Base-by-base conservation (phyloP, 2,888 invertebrate genomes). In the Bellardia pandia region DNA sequence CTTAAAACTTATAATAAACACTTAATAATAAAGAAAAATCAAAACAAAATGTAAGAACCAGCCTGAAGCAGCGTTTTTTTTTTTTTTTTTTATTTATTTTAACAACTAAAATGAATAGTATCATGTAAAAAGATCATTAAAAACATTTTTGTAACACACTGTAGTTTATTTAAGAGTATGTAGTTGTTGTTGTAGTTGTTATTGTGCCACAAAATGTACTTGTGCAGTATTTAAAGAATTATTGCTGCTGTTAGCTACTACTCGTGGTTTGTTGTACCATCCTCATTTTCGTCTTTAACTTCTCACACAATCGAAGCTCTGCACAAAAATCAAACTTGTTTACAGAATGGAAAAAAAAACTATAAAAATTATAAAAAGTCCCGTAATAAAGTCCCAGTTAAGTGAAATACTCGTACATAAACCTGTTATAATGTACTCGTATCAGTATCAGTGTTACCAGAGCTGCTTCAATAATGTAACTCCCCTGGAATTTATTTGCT, bases 301-400 rank as follows among this genome's bases (percentile, higher is more conserved):
- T 83, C 58, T 64, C 42, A 53, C 53, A 45, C 45, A 53, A 16
- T 69, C 62, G 13, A 48, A 69, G 66, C 53, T 60, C 74, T 66
- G 62, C 76, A 74, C 30, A 68, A 75, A 85, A 75, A 74, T 69
- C 62, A 87, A 87, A 87, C 87, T 69, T 78, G 87, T 82, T 87
- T 85, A 51, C 64, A 75, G 87, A 81, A 79, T 37, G 56, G 23
- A 74, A 81, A 62, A 80, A 69, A 53, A 58, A 51, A 16, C 48
- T 23, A 72, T 13, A 56, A 76, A 40, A 69, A 76, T 51, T 60
- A 60, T 45, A 72, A 91, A 92, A 93, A 93, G 92, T 93, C 93
- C 93, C 93, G 93, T 93, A 93, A 90, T 90, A 91, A 92, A 93
- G 93, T 92, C 93, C 93, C 93, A 93, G 92, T 93, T 93, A 92